Base-by-base conservation (phyloP, 2,113 vertebrate species). In the Psittacara wagleri region DNA sequence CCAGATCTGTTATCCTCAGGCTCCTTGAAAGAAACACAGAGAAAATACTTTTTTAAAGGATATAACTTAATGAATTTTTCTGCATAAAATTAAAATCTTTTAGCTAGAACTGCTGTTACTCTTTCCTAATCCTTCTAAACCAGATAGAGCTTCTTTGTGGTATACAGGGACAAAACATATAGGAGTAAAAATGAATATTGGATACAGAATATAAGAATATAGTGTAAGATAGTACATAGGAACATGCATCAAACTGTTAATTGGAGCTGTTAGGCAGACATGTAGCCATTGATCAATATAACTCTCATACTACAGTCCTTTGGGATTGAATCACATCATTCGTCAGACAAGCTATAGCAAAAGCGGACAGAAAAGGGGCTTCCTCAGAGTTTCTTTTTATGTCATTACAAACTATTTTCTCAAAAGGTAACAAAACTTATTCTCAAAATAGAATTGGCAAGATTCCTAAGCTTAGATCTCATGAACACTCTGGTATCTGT, bases 381-480 rank as follows among this genome's bases (percentile, higher is more conserved):
- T 86, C 14, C 48, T 88, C 55, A 68, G 86, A 83, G 39, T 57
- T 88, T 55, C 63, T 77, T 88, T 93, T 52, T 74, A 37, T 87
- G 63, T 72, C 35, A 81, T 78, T 86, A 68, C 51, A 72, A 80
- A 70, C 68, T 70, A 20, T 95, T 83, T 90, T 95, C 76, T 92
- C 92, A 75, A 94, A 92, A 82, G 52, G 48, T 57, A 88, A 74
- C 31, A 91, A 57, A 90, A 67, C 85, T 87, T 82, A 43, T 72
- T 93, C 74, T 87, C 57, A 76, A 93, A 96, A 94, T 76, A 96
- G 86, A 92, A 87, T 83, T 94, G 92, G 86, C 92, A 68, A 78
- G 61, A 93, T 70, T 83, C 44, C 67, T 84, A 57, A 95, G 81
- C 59, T 95, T 90, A 87, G 83, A 51, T 52, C 41, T 92, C 90